phyloP scores from a whole-genome alignment of 2,888 invertebrate species.

The Limnephilus auricula region DNA sequence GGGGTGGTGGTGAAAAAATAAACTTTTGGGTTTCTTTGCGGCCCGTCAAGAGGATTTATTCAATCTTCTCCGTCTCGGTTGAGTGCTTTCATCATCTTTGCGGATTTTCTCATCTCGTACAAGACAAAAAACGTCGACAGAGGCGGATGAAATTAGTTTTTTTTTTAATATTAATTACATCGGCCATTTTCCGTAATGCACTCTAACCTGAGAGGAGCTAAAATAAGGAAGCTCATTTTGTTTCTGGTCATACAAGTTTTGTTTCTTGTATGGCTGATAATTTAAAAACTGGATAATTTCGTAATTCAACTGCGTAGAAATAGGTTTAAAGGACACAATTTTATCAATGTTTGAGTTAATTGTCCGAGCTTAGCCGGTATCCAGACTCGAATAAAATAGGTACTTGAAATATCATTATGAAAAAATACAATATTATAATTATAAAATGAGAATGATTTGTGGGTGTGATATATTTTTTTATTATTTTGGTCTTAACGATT shows the following conservation, averaged over 20 bases:
- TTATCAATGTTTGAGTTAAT: too few species aligned
- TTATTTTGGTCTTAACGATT: too few species aligned
- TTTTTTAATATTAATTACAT: conserved; percentile 30
- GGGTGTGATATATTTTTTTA: too few species aligned
- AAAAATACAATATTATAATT: too few species aligned
- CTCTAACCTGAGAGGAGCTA: neutral
- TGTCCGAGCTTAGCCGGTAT: too few species aligned
- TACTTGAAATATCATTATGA: too few species aligned
- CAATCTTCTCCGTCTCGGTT: conserved; percentile 57
- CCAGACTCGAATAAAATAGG: too few species aligned
- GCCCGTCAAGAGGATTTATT: conserved; percentile 60
- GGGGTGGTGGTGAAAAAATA: conserved; percentile 56
- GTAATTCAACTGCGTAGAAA: too few species aligned
- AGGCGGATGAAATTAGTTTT: conserved; percentile 6
- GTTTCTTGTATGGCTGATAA: too few species aligned
- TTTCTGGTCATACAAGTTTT: neutral
- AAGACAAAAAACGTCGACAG: conserved; percentile 12
- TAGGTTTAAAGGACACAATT: too few species aligned
- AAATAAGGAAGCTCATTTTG: neutral
- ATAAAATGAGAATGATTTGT: too few species aligned
- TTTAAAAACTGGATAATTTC: too few species aligned
- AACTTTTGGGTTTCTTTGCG: conserved; percentile 53
- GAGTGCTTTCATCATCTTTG: conserved; percentile 57
- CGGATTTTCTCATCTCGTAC: conserved; percentile 27
- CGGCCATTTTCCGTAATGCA: neutral